Evolutionary conservation across 2,113 vertebrate genomes (phyloP), one percentile per base, ranked within the genome.

Genomic region (Coregonus clupeaformis): DNA sequence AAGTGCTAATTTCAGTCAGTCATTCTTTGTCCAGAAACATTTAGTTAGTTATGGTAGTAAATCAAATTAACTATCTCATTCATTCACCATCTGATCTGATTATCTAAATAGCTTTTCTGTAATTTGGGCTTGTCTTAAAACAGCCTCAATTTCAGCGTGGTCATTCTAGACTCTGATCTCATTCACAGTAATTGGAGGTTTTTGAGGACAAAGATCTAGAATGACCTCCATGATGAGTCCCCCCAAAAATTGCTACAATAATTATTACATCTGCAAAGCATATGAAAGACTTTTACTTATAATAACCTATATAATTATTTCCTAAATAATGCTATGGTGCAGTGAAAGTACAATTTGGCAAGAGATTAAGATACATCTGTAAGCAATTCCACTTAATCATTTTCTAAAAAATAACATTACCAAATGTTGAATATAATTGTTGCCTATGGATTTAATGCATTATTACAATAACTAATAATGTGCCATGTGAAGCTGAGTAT

Each of bases 301-400:
- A 14, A 52, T 16, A 52, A 52, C 16, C 16, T 60, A 9, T 18
- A 55, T 6, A 60, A 22, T n/a, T 60, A 22, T 60, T 60, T 60
- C 57, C 57, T 7, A 22, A 64, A 64, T 16, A 64, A 27, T 64
- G 22, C 25, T 29, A 29, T 65, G 63, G 57, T 60, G 63, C 63
- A 16, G 22, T 60, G 57, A 16, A 65, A 22, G 22, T 30, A 16
- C 63, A 60, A 22, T 22, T 18, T 27, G 27, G 27, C 27, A 27
- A 69, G 20, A 42, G 76, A 72, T 42, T 42, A 80, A 72, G 82
- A 80, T 42, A 83, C 81, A 81, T 73, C 66, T 77, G 73, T 70
- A 73, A 30, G 30, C 77, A 74, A 65, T 66, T 75, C 9, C 66
- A 68, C 29, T 68, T 47, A 11, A 14, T 47, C 11, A 65, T 5